Conservation (phyloP, 2,797 vertebrate genomes). For the Apogon talboti region DNA sequence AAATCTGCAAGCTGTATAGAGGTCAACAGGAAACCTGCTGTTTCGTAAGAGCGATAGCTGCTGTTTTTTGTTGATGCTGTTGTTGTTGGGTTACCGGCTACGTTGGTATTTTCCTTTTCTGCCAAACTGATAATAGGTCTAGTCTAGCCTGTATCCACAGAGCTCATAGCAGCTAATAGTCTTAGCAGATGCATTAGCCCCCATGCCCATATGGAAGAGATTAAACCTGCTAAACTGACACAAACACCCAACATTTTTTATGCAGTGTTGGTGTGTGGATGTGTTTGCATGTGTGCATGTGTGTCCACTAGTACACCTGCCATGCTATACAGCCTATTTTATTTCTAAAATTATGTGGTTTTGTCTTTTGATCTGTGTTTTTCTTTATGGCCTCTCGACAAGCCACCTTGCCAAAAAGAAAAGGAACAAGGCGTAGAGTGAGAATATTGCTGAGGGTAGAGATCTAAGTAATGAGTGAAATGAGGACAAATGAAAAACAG, state of each 20-base stretch:
- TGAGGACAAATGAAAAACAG: constrained; percentile 51
- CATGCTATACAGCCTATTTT: background rate
- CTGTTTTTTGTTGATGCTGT: constrained; percentile 21
- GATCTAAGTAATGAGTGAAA: constrained; percentile 41
- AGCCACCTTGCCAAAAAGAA: constrained; percentile 40
- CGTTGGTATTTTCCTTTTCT: constrained; percentile 48
- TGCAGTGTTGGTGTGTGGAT: constrained; percentile 14
- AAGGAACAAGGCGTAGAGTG: constrained; percentile 37
- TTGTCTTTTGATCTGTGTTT: constrained; percentile 20
- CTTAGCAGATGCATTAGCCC: constrained; percentile 76
- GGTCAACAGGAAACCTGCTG: constrained; percentile 34
- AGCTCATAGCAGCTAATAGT: constrained; percentile 75
- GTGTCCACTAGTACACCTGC: constrained; percentile 14
- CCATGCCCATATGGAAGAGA: constrained; percentile 77
- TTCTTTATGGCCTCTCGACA: constrained; percentile 34
- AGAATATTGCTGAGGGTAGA: constrained; percentile 23
- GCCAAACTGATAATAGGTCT: constrained; percentile 67
- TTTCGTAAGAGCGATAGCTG: constrained; percentile 1
- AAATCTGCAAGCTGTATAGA: constrained; percentile 29
- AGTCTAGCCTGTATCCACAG: constrained; percentile 59
- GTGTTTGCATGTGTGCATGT: constrained; percentile 22
- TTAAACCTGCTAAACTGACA: constrained; percentile 72
- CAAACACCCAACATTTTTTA: constrained; percentile 45
- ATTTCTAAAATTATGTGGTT: background rate
- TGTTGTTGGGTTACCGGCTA: constrained; percentile 46